These are phyloP conservation scores for Theropithecus gelada DNA, from an alignment of 2,113 vertebrate species.

Conservation along the genomic window DNA sequence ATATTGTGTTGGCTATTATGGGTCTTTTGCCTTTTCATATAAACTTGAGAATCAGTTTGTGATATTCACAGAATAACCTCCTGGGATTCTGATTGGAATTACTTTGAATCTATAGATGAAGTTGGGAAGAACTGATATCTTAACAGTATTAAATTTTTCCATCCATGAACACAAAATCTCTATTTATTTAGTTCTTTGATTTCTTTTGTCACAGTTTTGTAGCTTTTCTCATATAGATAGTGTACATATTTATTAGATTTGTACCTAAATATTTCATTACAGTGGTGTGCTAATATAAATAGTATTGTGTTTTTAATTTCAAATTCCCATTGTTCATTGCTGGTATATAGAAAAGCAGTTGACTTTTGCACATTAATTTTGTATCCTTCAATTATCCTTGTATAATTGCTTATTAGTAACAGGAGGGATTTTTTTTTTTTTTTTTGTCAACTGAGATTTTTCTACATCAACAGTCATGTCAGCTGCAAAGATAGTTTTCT, in stretches of 20 bases:
- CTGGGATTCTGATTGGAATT: not conserved
- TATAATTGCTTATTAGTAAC: not conserved
- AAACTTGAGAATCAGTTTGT: not conserved
- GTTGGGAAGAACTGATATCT: not conserved
- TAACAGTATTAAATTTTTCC: not conserved
- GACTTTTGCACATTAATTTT: not conserved
- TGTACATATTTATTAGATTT: not conserved
- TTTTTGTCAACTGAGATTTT: not conserved
- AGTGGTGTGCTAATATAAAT: not conserved
- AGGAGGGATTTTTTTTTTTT: not conserved
- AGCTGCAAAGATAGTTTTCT: not conserved
- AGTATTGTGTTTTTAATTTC: not conserved
- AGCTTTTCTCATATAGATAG: not conserved
- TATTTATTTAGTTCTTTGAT: not conserved
- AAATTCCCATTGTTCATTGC: not conserved
- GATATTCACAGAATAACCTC: not conserved
- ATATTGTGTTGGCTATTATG: not conserved
- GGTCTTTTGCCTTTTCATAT: not conserved
- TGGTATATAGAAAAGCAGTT: not conserved
- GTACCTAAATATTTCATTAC: not conserved
- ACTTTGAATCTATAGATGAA: not conserved
- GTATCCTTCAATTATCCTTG: not conserved
- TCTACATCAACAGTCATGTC: not conserved
- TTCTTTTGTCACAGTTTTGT: slow-evolving; percentile 3
- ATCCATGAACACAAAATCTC: not conserved